phyloP scores from a whole-genome alignment of 2,113 vertebrate species.

The Gymnogyps californianus region DNA sequence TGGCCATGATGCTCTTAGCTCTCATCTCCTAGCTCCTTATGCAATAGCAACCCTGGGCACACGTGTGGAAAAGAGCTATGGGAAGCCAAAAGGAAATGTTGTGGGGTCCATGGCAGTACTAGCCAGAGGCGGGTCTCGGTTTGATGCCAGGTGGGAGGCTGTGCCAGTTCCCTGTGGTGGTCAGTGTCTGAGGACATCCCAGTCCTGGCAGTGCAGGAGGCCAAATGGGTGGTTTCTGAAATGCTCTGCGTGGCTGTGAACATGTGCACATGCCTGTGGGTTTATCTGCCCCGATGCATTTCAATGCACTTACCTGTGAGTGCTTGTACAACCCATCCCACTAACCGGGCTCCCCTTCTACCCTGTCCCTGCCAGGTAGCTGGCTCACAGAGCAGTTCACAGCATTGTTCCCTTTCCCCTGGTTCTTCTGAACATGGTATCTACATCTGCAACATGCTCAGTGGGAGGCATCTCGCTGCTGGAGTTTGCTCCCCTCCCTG shows the following conservation, averaged over 20 bases:
- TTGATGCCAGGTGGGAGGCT: neutral
- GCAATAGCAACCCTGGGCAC: neutral
- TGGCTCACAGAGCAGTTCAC: neutral
- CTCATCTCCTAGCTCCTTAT: no score
- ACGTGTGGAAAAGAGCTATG: neutral
- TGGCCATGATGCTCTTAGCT: neutral
- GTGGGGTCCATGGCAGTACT: neutral
- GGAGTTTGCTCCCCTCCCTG: neutral
- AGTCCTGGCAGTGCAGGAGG: neutral
- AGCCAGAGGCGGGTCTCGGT: neutral
- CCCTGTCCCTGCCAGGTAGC: neutral
- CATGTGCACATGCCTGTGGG: accelerated
- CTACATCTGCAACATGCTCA: neutral
- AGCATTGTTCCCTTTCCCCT: neutral
- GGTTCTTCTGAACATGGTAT: neutral
- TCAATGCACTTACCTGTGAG: neutral
- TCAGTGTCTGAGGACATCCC: neutral
- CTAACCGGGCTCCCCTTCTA: neutral
- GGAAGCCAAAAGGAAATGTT: neutral
- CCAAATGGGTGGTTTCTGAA: neutral
- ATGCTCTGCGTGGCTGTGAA: neutral
- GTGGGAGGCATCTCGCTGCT: neutral
- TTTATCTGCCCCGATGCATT: neutral
- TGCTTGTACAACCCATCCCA: neutral
- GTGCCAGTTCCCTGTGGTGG: neutral